These are phyloP conservation scores for Neofelis nebulosa DNA, from an alignment of 2,113 vertebrate genomes.

Conservation along the genomic window DNA sequence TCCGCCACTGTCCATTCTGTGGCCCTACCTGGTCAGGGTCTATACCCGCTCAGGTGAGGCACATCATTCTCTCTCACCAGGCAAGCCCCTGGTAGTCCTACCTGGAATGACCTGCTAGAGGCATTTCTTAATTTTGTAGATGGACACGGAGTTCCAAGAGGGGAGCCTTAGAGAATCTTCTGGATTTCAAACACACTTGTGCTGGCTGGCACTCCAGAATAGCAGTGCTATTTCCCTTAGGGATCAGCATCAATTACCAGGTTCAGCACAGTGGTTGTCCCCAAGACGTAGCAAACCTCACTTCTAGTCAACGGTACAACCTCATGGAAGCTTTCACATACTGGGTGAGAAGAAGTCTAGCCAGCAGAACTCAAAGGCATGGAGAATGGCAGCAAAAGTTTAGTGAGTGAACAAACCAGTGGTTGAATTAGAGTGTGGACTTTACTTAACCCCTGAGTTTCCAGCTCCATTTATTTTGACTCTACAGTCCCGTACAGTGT, in stretches of 20 bases:
- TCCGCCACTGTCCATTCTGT: neutral
- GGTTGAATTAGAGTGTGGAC: neutral
- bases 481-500: accelerated
- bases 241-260: neutral
- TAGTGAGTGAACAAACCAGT: neutral
- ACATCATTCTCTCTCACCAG: neutral
- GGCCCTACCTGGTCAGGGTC: neutral
- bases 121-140: neutral
- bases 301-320: neutral
- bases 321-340: neutral
- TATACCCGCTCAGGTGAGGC: neutral
- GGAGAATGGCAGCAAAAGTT: neutral
- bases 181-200: neutral
- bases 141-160: too few species aligned
- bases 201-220: too few species aligned
- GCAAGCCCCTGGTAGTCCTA: neutral
- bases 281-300: too few species aligned
- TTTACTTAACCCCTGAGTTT: neutral
- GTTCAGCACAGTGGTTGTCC: neutral
- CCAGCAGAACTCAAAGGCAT: neutral
- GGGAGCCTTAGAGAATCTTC: too few species aligned
- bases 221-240: neutral
- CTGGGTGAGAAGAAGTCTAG: neutral
- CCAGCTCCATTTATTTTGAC: neutral
- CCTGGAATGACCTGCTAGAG: neutral